Conservation (phyloP, 2,888 invertebrate species). For the Phyllotreta striolata region DNA sequence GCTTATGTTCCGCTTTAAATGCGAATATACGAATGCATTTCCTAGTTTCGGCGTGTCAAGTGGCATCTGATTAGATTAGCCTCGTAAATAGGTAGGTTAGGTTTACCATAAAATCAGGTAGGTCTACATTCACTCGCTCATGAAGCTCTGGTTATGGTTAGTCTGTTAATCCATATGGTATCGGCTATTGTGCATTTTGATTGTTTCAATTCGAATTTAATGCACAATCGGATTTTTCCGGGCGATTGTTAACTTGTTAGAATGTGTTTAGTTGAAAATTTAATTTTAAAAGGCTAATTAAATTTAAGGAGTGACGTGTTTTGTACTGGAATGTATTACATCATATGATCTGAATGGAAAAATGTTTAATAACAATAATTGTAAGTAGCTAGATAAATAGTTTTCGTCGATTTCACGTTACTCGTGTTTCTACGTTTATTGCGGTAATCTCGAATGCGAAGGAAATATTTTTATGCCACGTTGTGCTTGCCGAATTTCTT, state of each 20-base stretch:
- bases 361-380: conserved; percentile 40
- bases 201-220: too few relatives aligned
- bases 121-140: conserved; percentile 50
- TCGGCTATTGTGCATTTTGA: conserved; percentile 7
- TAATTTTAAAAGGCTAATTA: conserved; percentile 1
- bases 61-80: conserved; percentile 55
- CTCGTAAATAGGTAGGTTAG: conserved; percentile 45
- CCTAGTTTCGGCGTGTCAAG: conserved; percentile 45
- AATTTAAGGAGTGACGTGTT: conserved; percentile 31
- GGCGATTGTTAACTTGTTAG: too few relatives aligned
- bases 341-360: conserved; percentile 37
- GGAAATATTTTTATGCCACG: conserved; percentile 44
- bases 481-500: conserved; percentile 32
- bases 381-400: conserved; percentile 32
- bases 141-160: conserved; percentile 46
- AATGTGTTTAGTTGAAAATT: background rate
- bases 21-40: conserved; percentile 43
- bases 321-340: conserved; percentile 39
- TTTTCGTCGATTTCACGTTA: conserved; percentile 34
- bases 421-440: conserved; percentile 26
- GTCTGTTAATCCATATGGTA: conserved; percentile 52
- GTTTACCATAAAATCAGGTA: conserved; percentile 26
- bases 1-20: conserved; percentile 18
- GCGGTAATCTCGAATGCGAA: too few relatives aligned
- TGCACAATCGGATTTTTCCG: too few relatives aligned